phyloP scores from a whole-genome alignment of 1,140 invertebrate species.

The Drosophila truncata region DNA sequence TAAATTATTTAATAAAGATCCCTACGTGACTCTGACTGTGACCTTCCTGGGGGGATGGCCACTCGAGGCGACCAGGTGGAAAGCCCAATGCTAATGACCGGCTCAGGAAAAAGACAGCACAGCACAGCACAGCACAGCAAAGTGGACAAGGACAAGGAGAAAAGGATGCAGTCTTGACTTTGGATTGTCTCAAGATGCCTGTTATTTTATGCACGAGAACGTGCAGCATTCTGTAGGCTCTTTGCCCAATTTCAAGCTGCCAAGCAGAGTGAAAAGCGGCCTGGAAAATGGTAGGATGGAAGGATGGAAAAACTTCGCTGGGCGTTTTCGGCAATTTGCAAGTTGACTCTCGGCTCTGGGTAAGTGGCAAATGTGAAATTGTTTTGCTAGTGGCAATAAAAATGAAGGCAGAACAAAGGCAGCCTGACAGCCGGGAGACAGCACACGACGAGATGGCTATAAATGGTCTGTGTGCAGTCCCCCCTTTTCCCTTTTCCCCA shows the following conservation, averaged over 20 bases:
- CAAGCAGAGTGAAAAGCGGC: background rate
- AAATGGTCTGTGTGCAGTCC: slow-evolving; percentile 51
- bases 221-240: slow-evolving; percentile 44
- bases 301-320: slow-evolving; percentile 9
- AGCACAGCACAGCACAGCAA: background rate
- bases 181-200: slow-evolving; percentile 34
- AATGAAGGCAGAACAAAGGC: slow-evolving; percentile 34
- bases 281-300: background rate
- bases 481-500: background rate
- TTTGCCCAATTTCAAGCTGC: slow-evolving; percentile 34
- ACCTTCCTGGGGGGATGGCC: slow-evolving; percentile 24
- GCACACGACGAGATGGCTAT: slow-evolving; percentile 58
- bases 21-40: slow-evolving; percentile 41
- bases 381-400: slow-evolving; percentile 66
- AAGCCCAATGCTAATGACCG: slow-evolving; percentile 37
- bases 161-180: slow-evolving; percentile 36
- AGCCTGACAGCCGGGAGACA: slow-evolving; percentile 58
- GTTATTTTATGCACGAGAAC: slow-evolving; percentile 37
- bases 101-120: slow-evolving; percentile 1
- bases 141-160: slow-evolving; percentile 9
- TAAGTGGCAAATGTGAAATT: slow-evolving; percentile 60
- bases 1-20: slow-evolving; percentile 53
- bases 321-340: slow-evolving; percentile 56
- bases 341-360: slow-evolving; percentile 38
- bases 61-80: slow-evolving; percentile 22